A percentile compares a stretch with the other conserved stretches of the same genome.
Conservation (phyloP, 2,113 vertebrate genomes). For the Erinaceus europaeus region DNA sequence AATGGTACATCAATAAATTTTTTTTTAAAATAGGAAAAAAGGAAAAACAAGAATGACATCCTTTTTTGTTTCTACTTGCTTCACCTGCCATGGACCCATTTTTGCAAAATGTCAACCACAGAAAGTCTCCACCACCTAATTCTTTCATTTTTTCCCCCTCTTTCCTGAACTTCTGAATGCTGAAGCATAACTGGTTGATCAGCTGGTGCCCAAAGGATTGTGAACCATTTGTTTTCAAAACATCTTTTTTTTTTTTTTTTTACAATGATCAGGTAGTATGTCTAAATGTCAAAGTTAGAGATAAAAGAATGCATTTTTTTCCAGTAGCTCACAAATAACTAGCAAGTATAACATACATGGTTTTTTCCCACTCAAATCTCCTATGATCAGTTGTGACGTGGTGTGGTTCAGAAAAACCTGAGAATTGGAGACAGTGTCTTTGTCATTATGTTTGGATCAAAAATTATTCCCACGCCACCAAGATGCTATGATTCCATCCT, state of each 20-base stretch:
- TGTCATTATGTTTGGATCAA: neutral
- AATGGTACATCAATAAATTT: neutral
- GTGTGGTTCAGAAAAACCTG: neutral
- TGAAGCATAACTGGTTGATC: conserved; percentile 9
- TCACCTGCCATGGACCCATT: neutral
- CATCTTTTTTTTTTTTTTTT: neutral
- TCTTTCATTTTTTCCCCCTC: neutral
- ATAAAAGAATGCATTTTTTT: neutral
- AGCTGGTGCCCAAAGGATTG: neutral
- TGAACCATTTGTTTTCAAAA: conserved; percentile 12
- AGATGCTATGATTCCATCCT: too few relatives aligned
- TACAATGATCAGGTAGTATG: neutral
- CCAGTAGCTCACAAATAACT: conserved; percentile 8
- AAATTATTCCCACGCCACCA: neutral
- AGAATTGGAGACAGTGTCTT: neutral
- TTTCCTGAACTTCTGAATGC: neutral
- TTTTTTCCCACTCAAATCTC: neutral
- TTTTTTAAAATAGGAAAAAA: neutral
- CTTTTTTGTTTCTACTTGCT: neutral
- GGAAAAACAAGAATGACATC: neutral
- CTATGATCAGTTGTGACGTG: neutral
- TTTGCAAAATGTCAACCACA: neutral
- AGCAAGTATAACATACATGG: neutral
- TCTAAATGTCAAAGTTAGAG: neutral
- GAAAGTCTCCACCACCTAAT: neutral